phyloP scores from a whole-genome alignment of 2,113 vertebrate species.

The Varanus salvator region DNA sequence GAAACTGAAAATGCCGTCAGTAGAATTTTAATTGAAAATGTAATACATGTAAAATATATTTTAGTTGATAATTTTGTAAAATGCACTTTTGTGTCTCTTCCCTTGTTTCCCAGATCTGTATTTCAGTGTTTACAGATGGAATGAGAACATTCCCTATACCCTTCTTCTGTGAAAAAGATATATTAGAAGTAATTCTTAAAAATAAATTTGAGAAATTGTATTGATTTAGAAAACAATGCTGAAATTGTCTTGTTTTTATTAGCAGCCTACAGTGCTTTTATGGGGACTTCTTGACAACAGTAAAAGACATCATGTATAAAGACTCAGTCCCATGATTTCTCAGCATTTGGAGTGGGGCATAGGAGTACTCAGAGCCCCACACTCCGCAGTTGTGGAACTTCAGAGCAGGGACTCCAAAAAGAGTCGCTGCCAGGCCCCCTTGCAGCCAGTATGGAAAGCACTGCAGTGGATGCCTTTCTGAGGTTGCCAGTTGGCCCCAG shows the following conservation, averaged over 20 bases:
- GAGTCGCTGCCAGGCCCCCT: no score
- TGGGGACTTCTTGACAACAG: not conserved
- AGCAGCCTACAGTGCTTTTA: not conserved
- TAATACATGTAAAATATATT: conserved; percentile 88
- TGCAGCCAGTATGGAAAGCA: no score
- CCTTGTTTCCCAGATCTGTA: conserved; percentile 85
- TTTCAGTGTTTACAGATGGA: conserved; percentile 88
- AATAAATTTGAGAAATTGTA: conserved; percentile 85
- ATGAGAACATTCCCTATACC: conserved; percentile 80
- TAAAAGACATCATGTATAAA: not conserved
- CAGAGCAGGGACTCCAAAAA: no score
- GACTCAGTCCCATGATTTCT: no score
- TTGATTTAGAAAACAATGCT: conserved; percentile 82
- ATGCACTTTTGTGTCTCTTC: conserved; percentile 86
- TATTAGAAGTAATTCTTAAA: conserved; percentile 87
- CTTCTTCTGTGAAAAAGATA: conserved; percentile 83
- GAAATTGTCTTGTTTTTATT: conserved; percentile 2
- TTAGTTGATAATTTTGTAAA: conserved; percentile 90
- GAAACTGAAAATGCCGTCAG: conserved; percentile 82
- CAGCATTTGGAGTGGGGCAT: no score
- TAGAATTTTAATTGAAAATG: conserved; percentile 83
- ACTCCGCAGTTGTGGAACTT: no score
- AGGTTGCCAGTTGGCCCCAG: no score
- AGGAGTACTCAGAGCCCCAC: no score
- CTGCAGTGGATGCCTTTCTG: no score